Percentiles rank a stretch among this genome's conserved stretches.
These are phyloP conservation scores for Rhabdomys pumilio DNA, from an alignment of 2,797 vertebrate genomes.

Conservation along the genomic window DNA sequence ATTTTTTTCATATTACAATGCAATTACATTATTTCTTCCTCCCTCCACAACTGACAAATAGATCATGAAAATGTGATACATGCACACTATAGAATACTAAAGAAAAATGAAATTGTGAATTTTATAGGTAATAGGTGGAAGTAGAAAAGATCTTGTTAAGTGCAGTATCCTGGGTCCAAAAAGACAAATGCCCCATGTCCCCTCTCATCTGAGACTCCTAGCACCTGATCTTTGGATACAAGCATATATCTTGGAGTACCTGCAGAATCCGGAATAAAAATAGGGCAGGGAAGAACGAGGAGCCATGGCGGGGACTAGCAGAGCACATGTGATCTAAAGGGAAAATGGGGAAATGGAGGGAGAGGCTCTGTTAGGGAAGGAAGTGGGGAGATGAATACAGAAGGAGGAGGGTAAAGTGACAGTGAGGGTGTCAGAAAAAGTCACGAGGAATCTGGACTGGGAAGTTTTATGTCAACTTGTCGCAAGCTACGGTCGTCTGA, in stretches of 20 bases:
- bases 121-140: neutral
- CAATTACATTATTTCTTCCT: neutral
- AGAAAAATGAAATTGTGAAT: neutral
- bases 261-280: neutral
- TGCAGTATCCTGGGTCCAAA: neutral
- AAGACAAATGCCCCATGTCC: neutral
- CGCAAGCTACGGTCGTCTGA: neutral
- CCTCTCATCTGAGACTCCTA: neutral
- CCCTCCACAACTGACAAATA: neutral
- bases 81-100: neutral
- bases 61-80: neutral
- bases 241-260: neutral
- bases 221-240: neutral
- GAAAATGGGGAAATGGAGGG: neutral
- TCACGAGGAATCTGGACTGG: neutral
- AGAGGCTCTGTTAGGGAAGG: neutral
- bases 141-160: neutral
- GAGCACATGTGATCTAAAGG: neutral
- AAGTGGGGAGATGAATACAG: neutral
- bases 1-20: neutral
- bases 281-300: neutral
- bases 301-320: neutral
- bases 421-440: neutral
- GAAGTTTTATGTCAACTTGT: neutral
- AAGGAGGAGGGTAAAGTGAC: neutral